Percentiles rank a stretch among this genome's conserved stretches.
Evolutionary conservation across 1,140 invertebrate genomes (phyloP).

Genomic region (Thaumatotibia leucotreta): DNA sequence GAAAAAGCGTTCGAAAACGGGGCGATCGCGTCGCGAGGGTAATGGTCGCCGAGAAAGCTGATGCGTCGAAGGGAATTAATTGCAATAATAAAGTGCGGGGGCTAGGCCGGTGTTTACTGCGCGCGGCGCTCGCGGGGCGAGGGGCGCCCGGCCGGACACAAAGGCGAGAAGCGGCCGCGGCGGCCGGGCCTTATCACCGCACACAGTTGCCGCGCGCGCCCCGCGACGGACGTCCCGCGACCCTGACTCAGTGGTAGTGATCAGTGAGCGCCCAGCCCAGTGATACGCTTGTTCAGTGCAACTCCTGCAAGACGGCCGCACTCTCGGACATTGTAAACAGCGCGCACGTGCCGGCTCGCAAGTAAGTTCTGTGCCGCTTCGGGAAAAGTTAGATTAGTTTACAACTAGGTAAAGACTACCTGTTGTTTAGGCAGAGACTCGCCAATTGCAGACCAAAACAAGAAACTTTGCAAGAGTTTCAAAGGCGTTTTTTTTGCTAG

Average conservation of each 20-base stretch:
- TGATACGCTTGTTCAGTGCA: conserved; percentile 42
- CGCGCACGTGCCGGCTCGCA: conserved; percentile 64
- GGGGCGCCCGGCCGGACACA: conserved; percentile 50
- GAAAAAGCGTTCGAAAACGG: conserved; percentile 12
- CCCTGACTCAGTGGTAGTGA: conserved; percentile 39
- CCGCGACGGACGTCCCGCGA: conserved; percentile 50
- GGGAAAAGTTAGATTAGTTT: background rate
- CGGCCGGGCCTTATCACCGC: conserved; percentile 62
- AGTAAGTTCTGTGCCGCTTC: conserved; percentile 47
- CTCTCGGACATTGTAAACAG: conserved; percentile 69
- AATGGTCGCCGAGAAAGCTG: conserved; percentile 46
- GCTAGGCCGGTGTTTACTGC: conserved; percentile 55
- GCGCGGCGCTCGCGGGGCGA: conserved; percentile 30
- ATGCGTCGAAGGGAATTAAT: conserved; percentile 63
- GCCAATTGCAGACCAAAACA: background rate
- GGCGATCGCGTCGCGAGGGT: conserved; percentile 28
- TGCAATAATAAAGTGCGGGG: conserved; percentile 65
- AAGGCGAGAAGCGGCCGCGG: conserved; percentile 64
- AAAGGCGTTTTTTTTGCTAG: background rate
- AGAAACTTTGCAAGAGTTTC: background rate
- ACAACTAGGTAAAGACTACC: conserved; percentile 3
- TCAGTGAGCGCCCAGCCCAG: conserved; percentile 52
- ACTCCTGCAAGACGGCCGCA: conserved; percentile 44
- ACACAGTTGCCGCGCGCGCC: conserved; percentile 59
- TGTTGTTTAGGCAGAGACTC: conserved; percentile 1